Conservation (phyloP, 2,113 vertebrate species). For the Pteronura brasiliensis region DNA sequence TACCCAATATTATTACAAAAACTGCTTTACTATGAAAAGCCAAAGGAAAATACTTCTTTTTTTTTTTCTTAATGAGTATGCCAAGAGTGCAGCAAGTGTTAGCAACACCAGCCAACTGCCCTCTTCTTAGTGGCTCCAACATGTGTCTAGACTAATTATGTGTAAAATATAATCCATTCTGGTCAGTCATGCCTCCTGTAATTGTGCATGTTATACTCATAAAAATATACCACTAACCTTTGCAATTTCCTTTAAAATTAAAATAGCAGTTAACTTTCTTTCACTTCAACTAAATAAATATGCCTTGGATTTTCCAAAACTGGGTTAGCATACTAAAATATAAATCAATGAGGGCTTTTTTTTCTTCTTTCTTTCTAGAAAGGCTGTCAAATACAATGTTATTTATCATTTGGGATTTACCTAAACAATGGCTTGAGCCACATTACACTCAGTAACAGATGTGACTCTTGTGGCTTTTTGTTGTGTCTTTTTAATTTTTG, state of each 20-base stretch:
- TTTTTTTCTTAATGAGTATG: not conserved
- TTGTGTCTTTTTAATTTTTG: conserved; percentile 11
- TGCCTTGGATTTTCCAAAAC: conserved; percentile 3
- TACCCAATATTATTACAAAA: conserved; percentile 76
- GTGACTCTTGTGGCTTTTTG: not conserved
- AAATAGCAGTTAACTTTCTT: conserved; percentile 26
- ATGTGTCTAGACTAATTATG: conserved; percentile 56
- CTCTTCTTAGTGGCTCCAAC: not conserved
- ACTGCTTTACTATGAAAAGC: conserved; percentile 67
- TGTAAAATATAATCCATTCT: conserved; percentile 57
- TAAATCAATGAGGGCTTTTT: conserved; percentile 2
- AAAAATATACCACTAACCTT: conserved; percentile 30
- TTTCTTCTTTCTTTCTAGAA: not conserved
- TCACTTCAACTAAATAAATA: not conserved
- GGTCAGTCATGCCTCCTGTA: not conserved
- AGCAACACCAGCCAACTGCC: conserved; percentile 1
- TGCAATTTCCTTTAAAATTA: conserved; percentile 29
- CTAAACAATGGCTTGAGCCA: not conserved
- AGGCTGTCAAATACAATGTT: not conserved
- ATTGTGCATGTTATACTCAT: conserved; percentile 51
- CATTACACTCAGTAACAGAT: not conserved
- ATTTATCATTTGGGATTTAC: not conserved
- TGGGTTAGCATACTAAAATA: conserved; percentile 8
- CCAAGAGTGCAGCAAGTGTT: conserved; percentile 3
- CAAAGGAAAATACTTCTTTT: conserved; percentile 29